These are phyloP conservation scores for Phyto melanocephala DNA, from an alignment of 2,888 invertebrate genomes.

Conservation along the genomic window DNA sequence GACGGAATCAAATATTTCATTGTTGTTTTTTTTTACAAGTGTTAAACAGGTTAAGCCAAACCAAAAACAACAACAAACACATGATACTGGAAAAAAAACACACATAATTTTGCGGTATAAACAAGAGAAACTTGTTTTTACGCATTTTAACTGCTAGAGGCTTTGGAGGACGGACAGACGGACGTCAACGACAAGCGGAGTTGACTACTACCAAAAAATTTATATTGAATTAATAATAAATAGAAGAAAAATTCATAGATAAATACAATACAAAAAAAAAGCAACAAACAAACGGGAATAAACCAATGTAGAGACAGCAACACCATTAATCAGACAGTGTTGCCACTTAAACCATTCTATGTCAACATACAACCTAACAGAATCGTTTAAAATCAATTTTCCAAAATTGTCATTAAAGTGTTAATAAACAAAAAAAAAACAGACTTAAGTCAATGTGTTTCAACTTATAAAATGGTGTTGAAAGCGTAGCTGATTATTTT, in stretches of 20 bases:
- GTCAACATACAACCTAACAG: too few relatives aligned
- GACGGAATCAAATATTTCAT: constrained; percentile 35
- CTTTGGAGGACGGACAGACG: not conserved
- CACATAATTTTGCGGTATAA: constrained; percentile 69
- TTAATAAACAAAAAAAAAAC: too few relatives aligned
- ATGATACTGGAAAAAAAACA: constrained; percentile 15
- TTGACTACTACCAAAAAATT: constrained; percentile 37
- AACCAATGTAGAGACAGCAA: constrained; percentile 26
- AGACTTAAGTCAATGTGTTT: too few relatives aligned
- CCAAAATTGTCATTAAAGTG: too few relatives aligned
- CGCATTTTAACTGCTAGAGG: constrained; percentile 54
- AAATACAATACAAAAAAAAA: not conserved
- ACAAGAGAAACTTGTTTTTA: constrained; percentile 63
- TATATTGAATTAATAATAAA: constrained; percentile 29
- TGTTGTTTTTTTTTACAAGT: not conserved
- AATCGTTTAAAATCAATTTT: too few relatives aligned
- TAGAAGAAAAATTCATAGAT: constrained; percentile 8
- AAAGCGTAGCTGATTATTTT: too few relatives aligned
- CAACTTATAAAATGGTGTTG: too few relatives aligned
- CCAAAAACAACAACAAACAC: constrained; percentile 17
- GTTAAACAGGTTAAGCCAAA: constrained; percentile 72
- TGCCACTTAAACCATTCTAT: too few relatives aligned
- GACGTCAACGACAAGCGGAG: not conserved
- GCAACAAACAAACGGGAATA: constrained; percentile 2
- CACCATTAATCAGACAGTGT: too few relatives aligned